A percentile compares a stretch with the other conserved stretches of the same genome.
Conservation (phyloP, 2,797 vertebrate genomes). For the Enteromius argenteus region DNA sequence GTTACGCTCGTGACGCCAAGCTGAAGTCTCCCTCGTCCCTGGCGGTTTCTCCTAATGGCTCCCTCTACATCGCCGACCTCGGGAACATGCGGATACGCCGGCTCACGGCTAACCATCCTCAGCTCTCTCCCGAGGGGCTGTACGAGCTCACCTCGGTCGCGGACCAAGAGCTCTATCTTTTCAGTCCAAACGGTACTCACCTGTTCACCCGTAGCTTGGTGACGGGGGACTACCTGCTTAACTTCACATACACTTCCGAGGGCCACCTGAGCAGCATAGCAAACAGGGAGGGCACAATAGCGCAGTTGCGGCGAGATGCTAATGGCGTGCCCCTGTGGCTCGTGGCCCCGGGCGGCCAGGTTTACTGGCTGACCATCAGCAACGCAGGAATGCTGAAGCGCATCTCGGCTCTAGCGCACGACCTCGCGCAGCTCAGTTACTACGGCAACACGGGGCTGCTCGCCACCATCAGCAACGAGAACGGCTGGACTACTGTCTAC, state of each 20-base stretch:
- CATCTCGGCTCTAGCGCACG: constrained; percentile 88
- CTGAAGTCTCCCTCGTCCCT: constrained; percentile 88
- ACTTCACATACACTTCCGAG: constrained; percentile 86
- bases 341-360: constrained; percentile 85
- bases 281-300: constrained; percentile 81
- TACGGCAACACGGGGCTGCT: constrained; percentile 87
- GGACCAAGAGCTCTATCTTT: constrained; percentile 89
- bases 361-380: constrained; percentile 89
- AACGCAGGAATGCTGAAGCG: constrained; percentile 86
- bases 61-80: constrained; percentile 86
- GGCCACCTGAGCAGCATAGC: constrained; percentile 81
- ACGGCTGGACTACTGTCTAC: constrained; percentile 90
- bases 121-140: constrained; percentile 75
- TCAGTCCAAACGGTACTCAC: constrained; percentile 87
- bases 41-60: constrained; percentile 85
- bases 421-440: constrained; percentile 88
- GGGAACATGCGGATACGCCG: constrained; percentile 87
- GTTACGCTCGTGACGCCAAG: constrained; percentile 88
- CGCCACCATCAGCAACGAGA: constrained; percentile 89
- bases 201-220: constrained; percentile 87
- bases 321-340: constrained; percentile 87
- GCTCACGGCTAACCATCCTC: constrained; percentile 81
- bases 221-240: constrained; percentile 87
- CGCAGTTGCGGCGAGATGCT: constrained; percentile 85
- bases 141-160: constrained; percentile 86